Evolutionary conservation across 2,797 vertebrate genomes (phyloP), one percentile per base, ranked within the genome.

Genomic region (Pelodytes ibericus): DNA sequence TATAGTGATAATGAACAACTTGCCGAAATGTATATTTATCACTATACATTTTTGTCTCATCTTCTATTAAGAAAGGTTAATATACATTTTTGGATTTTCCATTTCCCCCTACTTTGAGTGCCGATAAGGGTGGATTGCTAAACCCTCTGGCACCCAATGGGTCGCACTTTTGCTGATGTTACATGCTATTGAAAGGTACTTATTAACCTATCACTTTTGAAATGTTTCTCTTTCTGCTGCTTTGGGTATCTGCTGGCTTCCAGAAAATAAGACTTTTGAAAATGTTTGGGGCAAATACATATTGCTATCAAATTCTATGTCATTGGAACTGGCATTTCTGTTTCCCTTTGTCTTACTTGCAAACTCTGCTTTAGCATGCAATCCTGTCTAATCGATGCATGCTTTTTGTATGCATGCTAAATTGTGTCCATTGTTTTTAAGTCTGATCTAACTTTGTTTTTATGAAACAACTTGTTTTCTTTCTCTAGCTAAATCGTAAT

Each of bases 301-400:
- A 8, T 29, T 68, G 27, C 58, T 2, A 31, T 49, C 5, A 74
- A 71, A 65, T 79, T 26, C 33, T 68, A 74, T 56, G 71, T 41
- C 57, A 87, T 63, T 44, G 78, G 81, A 29, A 77, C 53, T 5
- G 8, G 26, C 61, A 80, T 71, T 77, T 76, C 31, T 30, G 24
- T 77, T 77, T 84, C 65, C 81, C 63, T 67, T 83, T 82, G 75
- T 53, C 51, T 81, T 67, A 83, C 78, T 62, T 89, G 86, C 82
- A 85, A 79, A 80, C 80, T 75, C 71, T 85, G 80, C 75, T 81
- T 72, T 84, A 87, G 87, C 88, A 88, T 89, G 86, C 80, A 73
- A 4, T 77, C 74, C 83, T 87, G 63, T 78, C 79, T 82, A 83
- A 66, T 49, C 75, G 68, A 83, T 88, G 84, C 84, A 82, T 84